These are phyloP conservation scores for Spodoptera frugiperda DNA, from an alignment of 1,140 invertebrate species.

Conservation along the genomic window DNA sequence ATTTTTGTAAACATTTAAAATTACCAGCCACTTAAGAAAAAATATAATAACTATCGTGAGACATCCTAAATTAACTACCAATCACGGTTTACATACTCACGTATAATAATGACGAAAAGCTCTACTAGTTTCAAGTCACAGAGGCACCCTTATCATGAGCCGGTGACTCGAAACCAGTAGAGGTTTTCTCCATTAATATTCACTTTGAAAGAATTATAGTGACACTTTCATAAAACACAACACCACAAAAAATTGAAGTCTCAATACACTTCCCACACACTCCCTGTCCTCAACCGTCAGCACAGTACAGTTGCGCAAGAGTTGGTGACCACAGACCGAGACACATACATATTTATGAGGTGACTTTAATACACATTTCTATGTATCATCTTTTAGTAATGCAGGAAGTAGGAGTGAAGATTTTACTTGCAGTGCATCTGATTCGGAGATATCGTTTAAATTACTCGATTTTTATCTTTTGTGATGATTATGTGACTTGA, in stretches of 20 bases:
- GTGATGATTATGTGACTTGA: too few relatives aligned
- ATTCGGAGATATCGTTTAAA: constrained; percentile 69
- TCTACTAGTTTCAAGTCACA: too few relatives aligned
- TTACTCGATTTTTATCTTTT: constrained; percentile 18
- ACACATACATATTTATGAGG: constrained; percentile 85
- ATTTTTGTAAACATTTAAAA: too few relatives aligned
- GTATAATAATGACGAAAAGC: too few relatives aligned
- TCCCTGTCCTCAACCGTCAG: constrained; percentile 49
- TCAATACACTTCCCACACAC: background rate
- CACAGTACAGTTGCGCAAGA: constrained; percentile 77
- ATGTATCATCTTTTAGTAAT: constrained; percentile 83
- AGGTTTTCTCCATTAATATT: too few relatives aligned
- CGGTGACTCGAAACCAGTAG: too few relatives aligned
- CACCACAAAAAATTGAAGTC: constrained; percentile 8
- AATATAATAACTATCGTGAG: too few relatives aligned
- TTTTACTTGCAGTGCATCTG: constrained; percentile 75
- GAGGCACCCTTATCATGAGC: too few relatives aligned
- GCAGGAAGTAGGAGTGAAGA: constrained; percentile 80
- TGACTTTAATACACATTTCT: constrained; percentile 85
- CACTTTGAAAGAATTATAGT: too few relatives aligned
- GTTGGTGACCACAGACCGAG: constrained; percentile 82
- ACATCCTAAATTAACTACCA: too few relatives aligned
- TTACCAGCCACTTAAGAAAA: too few relatives aligned
- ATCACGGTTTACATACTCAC: too few relatives aligned
- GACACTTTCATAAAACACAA: background rate